Evolutionary conservation across 2,888 invertebrate genomes (phyloP).

Genomic region (Diaphora mendica): DNA sequence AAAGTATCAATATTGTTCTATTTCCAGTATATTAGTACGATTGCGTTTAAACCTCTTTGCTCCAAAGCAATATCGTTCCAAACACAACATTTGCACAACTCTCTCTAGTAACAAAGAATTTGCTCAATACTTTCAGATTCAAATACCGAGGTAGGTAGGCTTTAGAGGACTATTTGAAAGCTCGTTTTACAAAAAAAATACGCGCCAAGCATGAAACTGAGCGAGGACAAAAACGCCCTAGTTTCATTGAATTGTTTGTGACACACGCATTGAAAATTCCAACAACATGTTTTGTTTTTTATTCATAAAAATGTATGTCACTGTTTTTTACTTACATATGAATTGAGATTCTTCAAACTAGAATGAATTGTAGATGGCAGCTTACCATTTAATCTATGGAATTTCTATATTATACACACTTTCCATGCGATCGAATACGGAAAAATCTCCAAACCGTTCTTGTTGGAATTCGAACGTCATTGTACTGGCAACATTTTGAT

Average conservation of each 20-base stretch:
- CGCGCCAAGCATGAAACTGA: slow-evolving; percentile 45
- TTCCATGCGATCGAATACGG: too few relatives aligned
- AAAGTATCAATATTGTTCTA: background rate
- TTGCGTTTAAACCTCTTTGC: slow-evolving; percentile 9
- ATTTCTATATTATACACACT: too few relatives aligned
- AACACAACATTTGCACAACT: slow-evolving; percentile 27
- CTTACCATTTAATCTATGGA: too few relatives aligned
- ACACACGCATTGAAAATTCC: slow-evolving; percentile 26
- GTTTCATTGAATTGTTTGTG: slow-evolving; percentile 45
- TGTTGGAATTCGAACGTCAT: too few relatives aligned
- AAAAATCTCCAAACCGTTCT: too few relatives aligned
- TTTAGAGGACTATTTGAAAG: slow-evolving; percentile 47
- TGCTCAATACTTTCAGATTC: slow-evolving; percentile 30
- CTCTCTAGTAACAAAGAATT: slow-evolving; percentile 27
- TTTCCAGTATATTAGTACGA: background rate
- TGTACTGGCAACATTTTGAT: too few relatives aligned
- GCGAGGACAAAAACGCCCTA: slow-evolving; percentile 52
- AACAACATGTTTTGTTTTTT: background rate
- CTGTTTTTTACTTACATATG: too few relatives aligned
- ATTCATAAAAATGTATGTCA: background rate
- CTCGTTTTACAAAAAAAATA: slow-evolving; percentile 50
- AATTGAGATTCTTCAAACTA: too few relatives aligned
- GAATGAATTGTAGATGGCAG: background rate
- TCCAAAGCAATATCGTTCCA: slow-evolving; percentile 28
- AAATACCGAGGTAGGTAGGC: slow-evolving; percentile 31